Percentiles rank a stretch among this genome's conserved stretches.
Evolutionary conservation across 2,113 vertebrate genomes (phyloP).

Genomic region (Clinocottus analis): DNA sequence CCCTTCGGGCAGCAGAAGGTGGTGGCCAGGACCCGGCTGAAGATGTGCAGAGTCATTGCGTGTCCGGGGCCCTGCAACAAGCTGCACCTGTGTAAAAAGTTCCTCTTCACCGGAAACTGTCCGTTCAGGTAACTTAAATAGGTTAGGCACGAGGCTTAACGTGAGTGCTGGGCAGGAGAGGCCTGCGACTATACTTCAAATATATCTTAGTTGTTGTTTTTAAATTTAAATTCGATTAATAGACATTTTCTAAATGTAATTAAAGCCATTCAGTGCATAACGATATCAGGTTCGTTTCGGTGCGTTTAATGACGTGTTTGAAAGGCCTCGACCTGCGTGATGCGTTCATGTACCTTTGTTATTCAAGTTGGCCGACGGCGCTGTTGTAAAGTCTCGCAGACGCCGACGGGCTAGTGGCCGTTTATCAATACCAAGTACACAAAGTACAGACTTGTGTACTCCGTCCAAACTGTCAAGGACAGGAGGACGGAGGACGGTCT

Average conservation of each 20-base stretch:
- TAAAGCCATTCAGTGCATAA: neutral
- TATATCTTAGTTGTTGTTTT: neutral
- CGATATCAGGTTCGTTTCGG: neutral
- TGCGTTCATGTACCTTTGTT: neutral
- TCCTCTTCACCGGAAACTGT: conserved; percentile 64
- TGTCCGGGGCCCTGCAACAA: conserved; percentile 58
- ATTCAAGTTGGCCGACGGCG: too few species aligned
- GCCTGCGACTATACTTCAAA: neutral
- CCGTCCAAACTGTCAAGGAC: too few species aligned
- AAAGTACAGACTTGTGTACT: too few species aligned
- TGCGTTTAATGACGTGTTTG: neutral
- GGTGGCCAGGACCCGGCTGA: conserved; percentile 66
- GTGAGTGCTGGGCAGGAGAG: neutral
- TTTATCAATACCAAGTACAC: too few species aligned
- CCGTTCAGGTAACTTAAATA: conserved; percentile 48
- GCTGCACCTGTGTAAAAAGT: conserved; percentile 79
- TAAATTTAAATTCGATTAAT: neutral
- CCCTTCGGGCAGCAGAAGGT: conserved; percentile 44
- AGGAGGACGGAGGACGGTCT: too few species aligned
- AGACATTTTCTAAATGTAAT: rapidly evolving
- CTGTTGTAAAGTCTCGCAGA: neutral
- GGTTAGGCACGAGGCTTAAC: neutral
- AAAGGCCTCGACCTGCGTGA: neutral
- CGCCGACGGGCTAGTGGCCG: too few species aligned
- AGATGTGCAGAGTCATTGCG: conserved; percentile 58